Evolutionary conservation across 2,888 invertebrate genomes (phyloP), one percentile per base, ranked within the genome.

Genomic region (Pachymerium ferrugineum): DNA sequence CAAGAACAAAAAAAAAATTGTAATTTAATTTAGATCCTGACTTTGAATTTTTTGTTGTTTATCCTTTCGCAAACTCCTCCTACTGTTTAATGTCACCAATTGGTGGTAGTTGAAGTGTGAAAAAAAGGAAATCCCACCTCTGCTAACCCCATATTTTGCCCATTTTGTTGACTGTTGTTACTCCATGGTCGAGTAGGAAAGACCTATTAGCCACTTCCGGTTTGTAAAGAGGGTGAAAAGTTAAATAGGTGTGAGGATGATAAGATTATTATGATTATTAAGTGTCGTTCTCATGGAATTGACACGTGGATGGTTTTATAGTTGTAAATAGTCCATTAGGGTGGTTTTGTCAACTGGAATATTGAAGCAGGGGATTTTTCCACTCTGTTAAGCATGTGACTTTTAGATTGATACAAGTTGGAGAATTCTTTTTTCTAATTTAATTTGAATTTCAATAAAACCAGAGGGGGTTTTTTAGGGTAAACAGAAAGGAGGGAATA

Each of bases 331-430:
- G 4, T 38, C 38, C 47, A 19, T 47, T 47, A 47, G 47, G 47
- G 19, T 47, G 47, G 16, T 47, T 47, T 47, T 47, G 47, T 47
- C 47, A 47, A 47, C 47, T 47, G 47, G 47, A 47, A 47, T 47
- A 47, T 47, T 47, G 47, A n/a, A 22, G 47, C 47, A 16, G 10
- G n/a, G 47, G 47, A 47, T 47, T 47, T 47, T n/a, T 47, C 1
- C 47, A 47, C 19, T 47, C 16, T 16, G 47, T 19, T 22, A 22
- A 47, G 47, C 47, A 16, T 47, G 47, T 47, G 47, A 47, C 19
- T 47, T 22, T 16, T 47, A 22, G 47, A 47, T 47, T 47, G 47
- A 22, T 47, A 5, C 47, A 47, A 47, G 10, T 16, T 22, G 22
- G 3, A 47, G 16, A 47, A 47, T 22, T 22, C 19, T 47, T 10